A percentile compares a stretch with the other conserved stretches of the same genome.
Evolutionary conservation across 2,113 vertebrate genomes (phyloP).

Genomic region (Drymodes brunneopygia): DNA sequence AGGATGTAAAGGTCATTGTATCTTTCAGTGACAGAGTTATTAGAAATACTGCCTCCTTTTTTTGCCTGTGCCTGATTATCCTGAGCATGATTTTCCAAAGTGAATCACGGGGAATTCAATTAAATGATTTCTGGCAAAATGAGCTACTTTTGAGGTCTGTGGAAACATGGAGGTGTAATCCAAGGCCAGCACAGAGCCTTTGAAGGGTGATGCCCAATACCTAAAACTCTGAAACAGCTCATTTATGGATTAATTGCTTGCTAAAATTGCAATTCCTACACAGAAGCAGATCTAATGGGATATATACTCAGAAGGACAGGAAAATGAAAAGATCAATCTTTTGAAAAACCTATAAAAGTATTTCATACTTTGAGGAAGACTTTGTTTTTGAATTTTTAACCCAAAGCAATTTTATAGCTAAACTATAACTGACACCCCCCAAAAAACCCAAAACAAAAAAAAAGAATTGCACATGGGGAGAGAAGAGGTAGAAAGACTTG

Average conservation of each 20-base stretch:
- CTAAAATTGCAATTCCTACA: slow-evolving; percentile 31
- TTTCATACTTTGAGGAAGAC: not conserved
- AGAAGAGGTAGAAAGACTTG: not conserved
- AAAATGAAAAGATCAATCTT: slow-evolving; percentile 18
- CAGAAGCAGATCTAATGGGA: slow-evolving; percentile 33
- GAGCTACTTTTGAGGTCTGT: slow-evolving; percentile 3
- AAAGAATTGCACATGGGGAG: accelerated
- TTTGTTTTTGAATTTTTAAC: slow-evolving; percentile 3
- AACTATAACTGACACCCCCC: not conserved
- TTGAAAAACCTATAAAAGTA: slow-evolving; percentile 3
- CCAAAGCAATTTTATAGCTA: not conserved
- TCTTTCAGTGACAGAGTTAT: not conserved
- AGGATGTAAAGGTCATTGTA: slow-evolving; percentile 14
- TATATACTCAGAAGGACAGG: not conserved
- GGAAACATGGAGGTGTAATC: slow-evolving; percentile 13
- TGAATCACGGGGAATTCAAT: slow-evolving; percentile 19
- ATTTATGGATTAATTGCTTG: slow-evolving; percentile 63
- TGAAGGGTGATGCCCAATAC: slow-evolving; percentile 29
- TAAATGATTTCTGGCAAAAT: slow-evolving; percentile 27
- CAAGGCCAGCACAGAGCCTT: not conserved
- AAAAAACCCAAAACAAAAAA: not conserved
- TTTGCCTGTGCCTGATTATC: not conserved
- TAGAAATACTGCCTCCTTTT: not conserved
- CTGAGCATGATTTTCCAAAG: slow-evolving; percentile 26
- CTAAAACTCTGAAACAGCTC: slow-evolving; percentile 52